Base-by-base conservation (phyloP, 2,797 vertebrate species). In the Chelon labrosus region DNA sequence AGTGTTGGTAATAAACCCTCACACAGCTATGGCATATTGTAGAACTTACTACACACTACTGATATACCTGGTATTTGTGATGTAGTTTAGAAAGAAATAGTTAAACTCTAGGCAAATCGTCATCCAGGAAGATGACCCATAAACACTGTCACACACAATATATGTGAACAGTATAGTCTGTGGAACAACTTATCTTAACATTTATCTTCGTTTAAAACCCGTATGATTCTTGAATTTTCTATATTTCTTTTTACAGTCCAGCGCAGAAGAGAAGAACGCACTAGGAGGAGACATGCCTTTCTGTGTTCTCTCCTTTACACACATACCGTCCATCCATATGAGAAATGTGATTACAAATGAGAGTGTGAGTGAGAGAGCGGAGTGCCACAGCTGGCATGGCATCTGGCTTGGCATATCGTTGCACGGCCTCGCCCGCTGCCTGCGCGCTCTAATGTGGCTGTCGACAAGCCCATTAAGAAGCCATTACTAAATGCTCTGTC, bases 281-380 rank as follows among this genome's bases (percentile, higher is more conserved):
- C 10, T n/a, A 68, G 46, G 70, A 71, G 72, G 74, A 81, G 71
- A 75, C 51, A 27, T 70, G 89, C 70, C 85, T 87, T 85, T 88
- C 85, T 85, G 85, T 88, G 64, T 76, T 70, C 67, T 78, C 77
- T 65, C 78, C 73, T 84, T 85, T 86, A 82, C 70, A 57, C 89
- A 85, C 85, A 88, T 80, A 87, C 76, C 65, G 79, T 89, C 89
- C 88, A 90, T 90, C 89, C 85, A 54, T 88, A 89, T 93, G 93
- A 92, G 91, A 94, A 93, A 94, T 95, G 93, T 94, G 94, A 95
- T 95, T 95, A 94, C 92, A 93, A 92, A 91, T 88, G 90, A 92
- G 90, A 85, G 80, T 44, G 77, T 88, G 89, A 92, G 87, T 80
- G 90, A 92, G 80, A 85, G 89, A 86, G 90, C 67, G 77, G 82